Conservation (phyloP, 1,140 invertebrate genomes). For the Ectropis grisescens region DNA sequence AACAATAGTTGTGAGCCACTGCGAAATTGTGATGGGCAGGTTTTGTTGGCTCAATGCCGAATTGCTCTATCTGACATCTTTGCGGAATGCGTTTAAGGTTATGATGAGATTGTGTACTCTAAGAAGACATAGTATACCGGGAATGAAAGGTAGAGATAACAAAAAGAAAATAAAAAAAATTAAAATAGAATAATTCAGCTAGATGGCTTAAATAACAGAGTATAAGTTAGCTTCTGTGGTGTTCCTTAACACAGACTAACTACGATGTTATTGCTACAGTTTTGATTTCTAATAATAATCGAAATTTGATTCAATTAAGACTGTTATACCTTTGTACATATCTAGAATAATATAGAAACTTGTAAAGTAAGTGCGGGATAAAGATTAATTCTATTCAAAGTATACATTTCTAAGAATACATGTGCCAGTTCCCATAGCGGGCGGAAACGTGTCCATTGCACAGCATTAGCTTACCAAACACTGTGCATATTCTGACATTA, state of each 20-base stretch:
- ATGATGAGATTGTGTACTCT: background rate
- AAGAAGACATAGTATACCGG: no score
- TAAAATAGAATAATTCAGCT: no score
- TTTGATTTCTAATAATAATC: background rate
- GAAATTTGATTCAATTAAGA: no score
- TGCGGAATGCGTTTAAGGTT: background rate
- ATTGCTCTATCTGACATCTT: background rate
- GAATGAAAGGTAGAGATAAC: no score
- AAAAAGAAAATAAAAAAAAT: no score
- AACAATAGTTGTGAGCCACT: background rate
- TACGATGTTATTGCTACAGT: background rate
- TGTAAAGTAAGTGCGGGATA: no score
- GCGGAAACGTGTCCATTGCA: constrained; percentile 27
- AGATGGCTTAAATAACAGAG: no score
- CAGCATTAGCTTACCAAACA: background rate
- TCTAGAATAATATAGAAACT: no score
- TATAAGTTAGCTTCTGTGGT: no score
- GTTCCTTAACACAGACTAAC: background rate
- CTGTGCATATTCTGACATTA: background rate
- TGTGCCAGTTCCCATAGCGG: constrained; percentile 37
- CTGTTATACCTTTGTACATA: background rate
- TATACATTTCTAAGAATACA: constrained; percentile 9
- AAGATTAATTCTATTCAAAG: background rate
- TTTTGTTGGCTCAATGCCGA: background rate
- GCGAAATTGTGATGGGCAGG: background rate